Evolutionary conservation across 1,140 invertebrate species (phyloP).

Genomic region (Marisa cornuarietis): DNA sequence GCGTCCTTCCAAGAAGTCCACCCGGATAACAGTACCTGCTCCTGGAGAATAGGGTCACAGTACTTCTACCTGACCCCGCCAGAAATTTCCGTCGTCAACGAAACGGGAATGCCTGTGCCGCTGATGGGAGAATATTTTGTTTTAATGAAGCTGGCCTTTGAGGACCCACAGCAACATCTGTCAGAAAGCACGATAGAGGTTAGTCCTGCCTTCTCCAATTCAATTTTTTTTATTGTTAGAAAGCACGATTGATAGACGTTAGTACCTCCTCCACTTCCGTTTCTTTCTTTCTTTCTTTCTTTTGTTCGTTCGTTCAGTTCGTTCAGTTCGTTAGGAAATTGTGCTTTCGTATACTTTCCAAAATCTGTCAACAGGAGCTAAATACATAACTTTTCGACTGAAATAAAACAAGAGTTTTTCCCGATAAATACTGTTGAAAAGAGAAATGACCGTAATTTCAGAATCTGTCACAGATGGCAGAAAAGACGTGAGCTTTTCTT

Average conservation of each 20-base stretch:
- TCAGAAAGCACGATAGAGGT: too few relatives aligned
- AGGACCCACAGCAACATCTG: not conserved
- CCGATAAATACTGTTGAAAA: too few relatives aligned
- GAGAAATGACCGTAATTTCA: too few relatives aligned
- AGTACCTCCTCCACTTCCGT: not conserved
- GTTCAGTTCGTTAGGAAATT: too few relatives aligned
- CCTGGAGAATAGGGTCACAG: not conserved
- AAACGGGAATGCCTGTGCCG: not conserved
- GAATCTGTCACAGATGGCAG: too few relatives aligned
- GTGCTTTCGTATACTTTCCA: not conserved
- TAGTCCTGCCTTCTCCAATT: not conserved
- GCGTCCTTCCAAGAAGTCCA: not conserved
- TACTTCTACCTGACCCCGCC: constrained; percentile 21
- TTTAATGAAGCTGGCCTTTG: not conserved
- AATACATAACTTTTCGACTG: not conserved
- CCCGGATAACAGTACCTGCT: constrained; percentile 13
- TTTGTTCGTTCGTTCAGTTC: too few relatives aligned
- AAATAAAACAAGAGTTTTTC: too few relatives aligned
- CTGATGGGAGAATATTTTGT: not conserved
- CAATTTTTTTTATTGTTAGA: not conserved
- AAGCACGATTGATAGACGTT: not conserved
- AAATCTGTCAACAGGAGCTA: not conserved
- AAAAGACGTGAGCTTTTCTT: too few relatives aligned
- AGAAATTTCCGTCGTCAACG: constrained; percentile 3
- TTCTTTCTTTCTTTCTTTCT: not conserved